Evolutionary conservation across 2,797 vertebrate genomes (phyloP).

Genomic region (Lophura swinhoii): DNA sequence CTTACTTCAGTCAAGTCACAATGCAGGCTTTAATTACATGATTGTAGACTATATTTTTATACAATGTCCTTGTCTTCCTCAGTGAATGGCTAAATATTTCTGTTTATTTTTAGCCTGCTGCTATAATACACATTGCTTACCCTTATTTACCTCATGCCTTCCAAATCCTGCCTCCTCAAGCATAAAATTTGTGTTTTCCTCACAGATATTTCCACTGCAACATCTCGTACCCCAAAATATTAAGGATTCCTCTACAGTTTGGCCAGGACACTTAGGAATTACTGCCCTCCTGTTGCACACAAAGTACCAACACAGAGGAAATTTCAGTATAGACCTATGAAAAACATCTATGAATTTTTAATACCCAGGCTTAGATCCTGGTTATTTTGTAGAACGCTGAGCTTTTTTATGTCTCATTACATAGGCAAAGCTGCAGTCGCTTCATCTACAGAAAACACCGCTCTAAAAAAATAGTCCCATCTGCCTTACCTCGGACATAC

Average conservation of each 20-base stretch:
- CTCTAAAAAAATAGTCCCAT: neutral
- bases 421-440: neutral
- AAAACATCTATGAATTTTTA: neutral
- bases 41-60: neutral
- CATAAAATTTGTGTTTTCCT: neutral
- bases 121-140: neutral
- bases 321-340: neutral
- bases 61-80: neutral
- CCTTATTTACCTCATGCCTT: conserved; percentile 4
- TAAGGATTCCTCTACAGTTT: neutral
- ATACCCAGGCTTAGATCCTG: accelerated
- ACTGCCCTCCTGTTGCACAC: neutral
- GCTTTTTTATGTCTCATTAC: neutral
- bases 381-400: neutral
- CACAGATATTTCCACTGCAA: neutral
- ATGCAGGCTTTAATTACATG: conserved; percentile 23
- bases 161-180: neutral
- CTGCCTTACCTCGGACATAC: neutral
- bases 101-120: conserved; percentile 27
- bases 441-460: neutral
- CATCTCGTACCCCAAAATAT: neutral
- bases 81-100: conserved; percentile 4
- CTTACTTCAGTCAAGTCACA: conserved; percentile 5
- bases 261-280: neutral
- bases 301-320: neutral